phyloP scores from a whole-genome alignment of 2,113 vertebrate species.

The Sinocyclocheilus anshuiensis region DNA sequence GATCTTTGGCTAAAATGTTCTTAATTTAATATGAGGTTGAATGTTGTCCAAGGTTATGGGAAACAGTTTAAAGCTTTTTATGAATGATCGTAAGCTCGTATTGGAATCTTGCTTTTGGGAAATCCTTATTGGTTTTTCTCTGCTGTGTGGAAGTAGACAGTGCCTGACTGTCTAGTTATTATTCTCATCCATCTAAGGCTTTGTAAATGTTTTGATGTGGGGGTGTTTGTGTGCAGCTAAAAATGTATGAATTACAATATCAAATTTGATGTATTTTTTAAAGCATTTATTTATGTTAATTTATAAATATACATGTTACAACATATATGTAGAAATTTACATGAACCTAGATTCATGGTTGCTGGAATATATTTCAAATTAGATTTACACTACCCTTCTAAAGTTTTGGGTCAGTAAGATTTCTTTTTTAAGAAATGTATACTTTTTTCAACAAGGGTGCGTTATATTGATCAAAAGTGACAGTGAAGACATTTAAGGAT shows the following conservation, averaged over 20 bases:
- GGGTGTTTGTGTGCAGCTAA: constrained; percentile 9
- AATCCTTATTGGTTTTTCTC: constrained; percentile 23
- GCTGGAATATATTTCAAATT: neutral
- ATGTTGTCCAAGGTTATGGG: constrained; percentile 23
- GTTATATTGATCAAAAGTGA: neutral
- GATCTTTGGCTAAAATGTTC: constrained; percentile 35
- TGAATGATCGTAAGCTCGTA: constrained; percentile 26
- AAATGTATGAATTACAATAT: neutral
- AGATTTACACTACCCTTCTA: too few relatives aligned
- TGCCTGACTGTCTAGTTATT: neutral
- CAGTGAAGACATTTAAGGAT: neutral
- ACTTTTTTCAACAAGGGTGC: neutral
- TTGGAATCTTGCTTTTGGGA: constrained; percentile 19
- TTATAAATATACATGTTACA: too few relatives aligned
- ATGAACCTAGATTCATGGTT: neutral
- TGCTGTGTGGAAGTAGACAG: neutral
- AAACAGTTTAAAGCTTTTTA: constrained; percentile 22
- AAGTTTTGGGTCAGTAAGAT: neutral
- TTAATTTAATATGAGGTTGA: constrained; percentile 31
- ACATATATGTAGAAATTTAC: neutral
- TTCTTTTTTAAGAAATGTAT: neutral
- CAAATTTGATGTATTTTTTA: neutral
- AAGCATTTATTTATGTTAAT: neutral
- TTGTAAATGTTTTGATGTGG: neutral
- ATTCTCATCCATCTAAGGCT: neutral